Evolutionary conservation across 2,888 invertebrate species (phyloP), one percentile per base, ranked within the genome.

Genomic region (Augiades crinisus): DNA sequence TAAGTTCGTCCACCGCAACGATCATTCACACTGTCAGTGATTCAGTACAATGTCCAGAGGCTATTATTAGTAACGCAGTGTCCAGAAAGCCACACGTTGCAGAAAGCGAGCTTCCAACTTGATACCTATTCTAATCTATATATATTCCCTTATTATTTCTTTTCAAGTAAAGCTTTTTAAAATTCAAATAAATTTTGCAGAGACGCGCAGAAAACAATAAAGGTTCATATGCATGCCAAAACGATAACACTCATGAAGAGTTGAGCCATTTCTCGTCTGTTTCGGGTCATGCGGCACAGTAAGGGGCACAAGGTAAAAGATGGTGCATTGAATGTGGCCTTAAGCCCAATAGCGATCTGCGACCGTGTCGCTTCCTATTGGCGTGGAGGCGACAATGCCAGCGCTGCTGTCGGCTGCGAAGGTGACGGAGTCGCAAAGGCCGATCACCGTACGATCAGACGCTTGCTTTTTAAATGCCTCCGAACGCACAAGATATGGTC

Each of bases 231-330:
- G n/a, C 5, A 30, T 30, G 40, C 10, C 13, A 3, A 7, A 14
- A 3, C 19, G 14, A 10, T 17, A 13, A 24, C 14, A 41, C 5
- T 40, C 6, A 34, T 10, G 3, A n/a, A 37, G 37, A 16, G 30
- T 37, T 44, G 3, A 38, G 14, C 37, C 38, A 44, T 22, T 44
- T 51, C 30, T 30, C 34, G 41, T 27, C n/a, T 14, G 50, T 85
- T 86, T 85, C 75, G 82, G 88, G 85, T 87, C 86, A 85, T 70
- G 75, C 74, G 65, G 72, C 72, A 69, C 70, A 68, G 73, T 83
- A 89, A 88, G 87, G 83, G 77, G 88, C 81, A 89, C 89, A 89
- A 88, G 89, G 89, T 83, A 83, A 89, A 86, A 88, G 88, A 89
- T 89, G 89, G 89, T 88, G 86, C 89, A 89, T 88, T 89, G 87